phyloP scores from a whole-genome alignment of 2,797 vertebrate genomes.

The Coregonus sp. region DNA sequence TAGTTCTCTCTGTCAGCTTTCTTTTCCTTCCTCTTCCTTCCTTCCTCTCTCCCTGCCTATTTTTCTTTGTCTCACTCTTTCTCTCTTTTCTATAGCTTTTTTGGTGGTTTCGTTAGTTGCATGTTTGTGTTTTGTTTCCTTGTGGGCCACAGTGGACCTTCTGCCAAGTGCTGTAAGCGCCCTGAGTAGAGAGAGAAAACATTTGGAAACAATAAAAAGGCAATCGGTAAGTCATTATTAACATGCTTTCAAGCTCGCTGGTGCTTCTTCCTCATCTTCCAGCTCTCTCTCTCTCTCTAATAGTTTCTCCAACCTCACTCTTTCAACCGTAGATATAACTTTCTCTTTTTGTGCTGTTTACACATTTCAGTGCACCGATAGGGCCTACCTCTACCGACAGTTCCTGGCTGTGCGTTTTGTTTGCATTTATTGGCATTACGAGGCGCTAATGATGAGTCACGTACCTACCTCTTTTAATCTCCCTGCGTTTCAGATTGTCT shows the following conservation, averaged over 20 bases:
- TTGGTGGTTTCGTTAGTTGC: constrained; percentile 48
- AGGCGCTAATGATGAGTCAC: constrained; percentile 49
- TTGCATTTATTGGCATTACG: constrained; percentile 40
- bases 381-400: constrained; percentile 20
- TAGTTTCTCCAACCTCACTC: constrained; percentile 31
- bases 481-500: not conserved
- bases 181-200: constrained; percentile 53
- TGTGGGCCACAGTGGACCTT: constrained; percentile 60
- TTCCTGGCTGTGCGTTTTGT: constrained; percentile 40
- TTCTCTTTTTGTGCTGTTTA: not conserved
- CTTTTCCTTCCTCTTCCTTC: not conserved
- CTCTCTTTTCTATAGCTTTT: constrained; percentile 44
- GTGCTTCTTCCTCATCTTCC: constrained; percentile 20
- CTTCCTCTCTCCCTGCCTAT: constrained; percentile 20
- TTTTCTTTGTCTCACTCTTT: constrained; percentile 37
- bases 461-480: constrained; percentile 51
- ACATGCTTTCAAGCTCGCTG: constrained; percentile 12
- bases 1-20: not conserved
- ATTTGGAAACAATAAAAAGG: constrained; percentile 55
- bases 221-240: constrained; percentile 65
- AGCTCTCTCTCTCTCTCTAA: not conserved
- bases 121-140: constrained; percentile 44
- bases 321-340: constrained; percentile 10
- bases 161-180: constrained; percentile 57
- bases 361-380: not conserved